Conservation (phyloP, 2,797 vertebrate species). For the Nannoperca obscura region DNA sequence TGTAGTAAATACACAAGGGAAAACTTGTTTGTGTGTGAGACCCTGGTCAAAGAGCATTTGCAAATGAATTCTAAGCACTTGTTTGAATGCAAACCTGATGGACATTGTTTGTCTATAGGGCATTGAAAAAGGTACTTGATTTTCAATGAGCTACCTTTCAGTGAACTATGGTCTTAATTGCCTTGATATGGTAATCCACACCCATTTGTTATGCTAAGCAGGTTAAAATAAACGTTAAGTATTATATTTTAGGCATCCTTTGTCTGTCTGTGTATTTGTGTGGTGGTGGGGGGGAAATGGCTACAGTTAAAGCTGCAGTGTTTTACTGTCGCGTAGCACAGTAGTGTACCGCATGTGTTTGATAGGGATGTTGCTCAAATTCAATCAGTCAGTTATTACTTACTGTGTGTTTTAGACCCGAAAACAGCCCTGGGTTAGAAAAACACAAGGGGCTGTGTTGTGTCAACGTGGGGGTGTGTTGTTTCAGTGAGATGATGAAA, state of each 20-base stretch:
- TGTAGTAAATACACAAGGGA: conserved; percentile 26
- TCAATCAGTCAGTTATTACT: conserved; percentile 39
- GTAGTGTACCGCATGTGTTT: conserved; percentile 32
- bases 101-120: conserved; percentile 41
- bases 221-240: conserved; percentile 14
- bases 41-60: conserved; percentile 38
- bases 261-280: conserved; percentile 4
- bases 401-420: conserved; percentile 19
- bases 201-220: conserved; percentile 43
- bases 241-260: conserved; percentile 20
- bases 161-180: conserved; percentile 41
- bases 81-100: conserved; percentile 24
- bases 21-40: conserved; percentile 12
- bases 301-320: conserved; percentile 37
- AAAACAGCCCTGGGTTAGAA: conserved; percentile 33
- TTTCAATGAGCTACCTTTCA: conserved; percentile 47
- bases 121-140: conserved; percentile 37
- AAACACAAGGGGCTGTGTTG: not conserved
- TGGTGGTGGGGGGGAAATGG: conserved; percentile 5
- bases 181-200: conserved; percentile 54
- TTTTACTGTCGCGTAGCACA: conserved; percentile 27
- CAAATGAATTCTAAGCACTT: conserved; percentile 41
- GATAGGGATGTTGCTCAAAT: conserved; percentile 30
- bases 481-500: conserved; percentile 44
- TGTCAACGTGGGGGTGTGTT: not conserved